A percentile compares a stretch with the other conserved stretches of the same genome.
These are phyloP conservation scores for Scarus forsteni DNA, from an alignment of 2,797 vertebrate species.

Conservation along the genomic window DNA sequence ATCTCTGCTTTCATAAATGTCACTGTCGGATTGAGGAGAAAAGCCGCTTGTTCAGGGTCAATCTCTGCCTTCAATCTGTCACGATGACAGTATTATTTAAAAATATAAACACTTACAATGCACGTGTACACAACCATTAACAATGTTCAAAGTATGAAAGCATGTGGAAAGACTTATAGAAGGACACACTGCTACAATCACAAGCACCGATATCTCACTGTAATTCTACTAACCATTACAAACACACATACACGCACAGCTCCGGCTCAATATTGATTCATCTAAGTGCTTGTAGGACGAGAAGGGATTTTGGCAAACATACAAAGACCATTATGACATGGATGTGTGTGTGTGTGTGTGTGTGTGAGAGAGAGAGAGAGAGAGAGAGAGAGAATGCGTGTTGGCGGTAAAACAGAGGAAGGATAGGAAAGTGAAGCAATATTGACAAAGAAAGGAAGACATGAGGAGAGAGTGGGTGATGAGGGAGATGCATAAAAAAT, in stretches of 20 bases:
- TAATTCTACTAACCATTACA: slow-evolving; percentile 1
- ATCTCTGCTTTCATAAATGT: slow-evolving; percentile 47
- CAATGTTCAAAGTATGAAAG: neutral
- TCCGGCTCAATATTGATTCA: slow-evolving; percentile 77
- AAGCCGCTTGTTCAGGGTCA: slow-evolving; percentile 21
- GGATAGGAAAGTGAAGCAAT: slow-evolving; percentile 18
- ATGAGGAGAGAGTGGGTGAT: neutral
- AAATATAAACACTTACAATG: neutral
- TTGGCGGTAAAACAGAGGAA: slow-evolving; percentile 12
- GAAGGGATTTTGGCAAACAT: slow-evolving; percentile 81
- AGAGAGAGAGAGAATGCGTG: slow-evolving; percentile 23
- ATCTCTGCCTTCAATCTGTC: slow-evolving; percentile 56
- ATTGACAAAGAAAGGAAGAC: neutral
- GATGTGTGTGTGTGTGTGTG: slow-evolving; percentile 3
- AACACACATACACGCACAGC: slow-evolving; percentile 37
- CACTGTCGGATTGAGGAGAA: slow-evolving; percentile 47
- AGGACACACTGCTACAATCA: neutral
- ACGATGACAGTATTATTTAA: slow-evolving; percentile 60
- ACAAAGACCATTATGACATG: slow-evolving; percentile 73
- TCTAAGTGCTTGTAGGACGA: slow-evolving; percentile 78
- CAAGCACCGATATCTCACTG: neutral
- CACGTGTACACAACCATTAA: neutral
- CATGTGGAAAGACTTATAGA: neutral
- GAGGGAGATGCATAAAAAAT: slow-evolving; percentile 2
- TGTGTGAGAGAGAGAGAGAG: slow-evolving; percentile 12